Evolutionary conservation across 2,113 vertebrate species (phyloP), one percentile per base, ranked within the genome.

Genomic region (Tyto alba): DNA sequence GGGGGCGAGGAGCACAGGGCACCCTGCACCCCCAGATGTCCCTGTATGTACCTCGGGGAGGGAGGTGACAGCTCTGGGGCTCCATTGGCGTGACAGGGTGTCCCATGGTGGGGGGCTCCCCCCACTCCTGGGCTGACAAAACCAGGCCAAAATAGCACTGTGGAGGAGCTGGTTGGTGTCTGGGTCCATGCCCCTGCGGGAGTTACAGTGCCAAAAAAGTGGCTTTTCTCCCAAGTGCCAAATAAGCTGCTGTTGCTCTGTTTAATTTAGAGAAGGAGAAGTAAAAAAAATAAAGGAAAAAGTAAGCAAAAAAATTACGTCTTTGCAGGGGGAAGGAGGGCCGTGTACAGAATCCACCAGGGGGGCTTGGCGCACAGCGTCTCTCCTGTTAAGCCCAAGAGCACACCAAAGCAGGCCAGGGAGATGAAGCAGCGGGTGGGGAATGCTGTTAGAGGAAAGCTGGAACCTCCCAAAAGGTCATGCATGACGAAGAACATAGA

Each of bases 331-430:
- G 18, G 11, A 36, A 18, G 19, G 30, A 82, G 48, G 30, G 16
- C 67, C 88, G 83, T 9, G 48, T 69, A 64, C 29, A 85, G 50
- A 88, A 50, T 20, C 40, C 59, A 16, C n/a, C 3, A 1, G 2
- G 16, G 32, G 29, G 57, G 27, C 15, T 79, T 25, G 4, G 74
- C 1, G 2, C 7, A 0, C 59, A 4, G 59, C 1, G 1, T 38
- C 20, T 55, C 47, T 81, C 47, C 34, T 43, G 47, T 76, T 68
- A 48, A 60, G 45, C 40, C 63, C 6, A 5, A 76, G 32, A 85
- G 23, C 4, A 7, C 47, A 87, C 17, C 74, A 81, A 55, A 77
- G 30, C 56, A 59, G 69, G 32, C 20, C 30, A 79, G 62, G 27
- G 23, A 1, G 4, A 34, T 53, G 36, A 59, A 72, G 41, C 32